Base-by-base conservation (phyloP, 2,797 vertebrate genomes). In the Carapus acus region DNA sequence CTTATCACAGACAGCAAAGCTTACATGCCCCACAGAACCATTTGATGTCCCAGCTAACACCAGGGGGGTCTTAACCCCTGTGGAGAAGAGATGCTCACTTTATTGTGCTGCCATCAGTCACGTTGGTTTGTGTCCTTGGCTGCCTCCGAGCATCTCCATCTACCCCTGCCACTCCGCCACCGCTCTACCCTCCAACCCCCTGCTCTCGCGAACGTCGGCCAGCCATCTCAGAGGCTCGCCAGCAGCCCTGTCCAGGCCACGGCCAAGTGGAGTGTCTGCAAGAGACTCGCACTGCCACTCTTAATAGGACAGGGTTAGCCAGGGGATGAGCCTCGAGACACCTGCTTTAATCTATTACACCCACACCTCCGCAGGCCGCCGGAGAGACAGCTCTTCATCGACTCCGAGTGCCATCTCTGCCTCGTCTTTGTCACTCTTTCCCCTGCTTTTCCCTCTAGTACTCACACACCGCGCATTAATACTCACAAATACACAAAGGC, bases 81-180 rank as follows among this genome's bases (percentile, higher is more conserved):
- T 27, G 27, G 62, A 59, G 70, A 58, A 49, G 58, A 58, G 75
- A 72, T 69, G 73, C 66, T 77, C 69, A 71, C 82, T 85, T 86
- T 78, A 82, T 83, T 82, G 81, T 77, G 72, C 72, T 71, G 76
- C 83, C 79, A 83, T 86, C 82, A 80, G 77, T 84, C 83, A 84
- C 78, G 69, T 79, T 56, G 38, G 74, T 80, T 74, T 69, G 71
- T 77, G 83, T 84, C 80, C 80, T 82, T 67, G 69, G 74, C 72
- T 62, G 80, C 76, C 70, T 76, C 47, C 1, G 14, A 74, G 74
- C 71, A 38, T 61, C 71, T 62, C 60, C 70, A 54, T 38, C 61
- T 52, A n/a, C 51, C 24, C 49, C 31, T 49, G 13, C 69, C 73
- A 43, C n/a, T n/a, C n/a, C n/a, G n/a, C n/a, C n/a, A n/a, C n/a